phyloP scores from a whole-genome alignment of 2,888 invertebrate species.

The Tachystola acroxantha region DNA sequence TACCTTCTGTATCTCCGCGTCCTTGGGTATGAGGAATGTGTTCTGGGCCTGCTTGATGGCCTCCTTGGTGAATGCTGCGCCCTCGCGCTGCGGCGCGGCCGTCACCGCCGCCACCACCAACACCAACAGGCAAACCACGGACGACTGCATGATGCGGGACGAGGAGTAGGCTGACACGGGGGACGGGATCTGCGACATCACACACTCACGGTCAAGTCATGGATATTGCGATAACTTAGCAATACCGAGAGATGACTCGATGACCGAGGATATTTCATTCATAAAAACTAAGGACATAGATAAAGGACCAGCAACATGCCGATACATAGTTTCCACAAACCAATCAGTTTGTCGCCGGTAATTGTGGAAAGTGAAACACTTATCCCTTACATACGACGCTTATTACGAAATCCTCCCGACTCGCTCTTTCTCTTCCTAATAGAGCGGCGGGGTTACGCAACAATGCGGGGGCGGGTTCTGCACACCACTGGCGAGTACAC shows the following conservation, averaged over 20 bases:
- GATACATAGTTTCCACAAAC: too few species aligned
- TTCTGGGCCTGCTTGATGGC: slow-evolving; percentile 93
- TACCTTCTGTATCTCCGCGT: slow-evolving; percentile 91
- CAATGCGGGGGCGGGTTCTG: not conserved
- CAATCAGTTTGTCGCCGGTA: too few species aligned
- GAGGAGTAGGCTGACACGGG: not conserved
- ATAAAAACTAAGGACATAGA: too few species aligned
- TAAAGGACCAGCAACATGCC: too few species aligned
- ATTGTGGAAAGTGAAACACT: too few species aligned
- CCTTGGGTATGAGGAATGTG: slow-evolving; percentile 90
- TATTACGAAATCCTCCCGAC: too few species aligned
- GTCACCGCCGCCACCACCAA: slow-evolving; percentile 64
- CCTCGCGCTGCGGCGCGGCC: slow-evolving; percentile 86
- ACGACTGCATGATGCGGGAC: slow-evolving; percentile 46
- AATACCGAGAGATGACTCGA: too few species aligned
- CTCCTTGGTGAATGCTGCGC: slow-evolving; percentile 89
- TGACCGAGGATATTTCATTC: too few species aligned
- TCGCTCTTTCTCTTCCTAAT: not conserved
- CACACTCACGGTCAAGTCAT: too few species aligned
- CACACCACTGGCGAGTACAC: too few species aligned
- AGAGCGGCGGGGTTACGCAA: not conserved
- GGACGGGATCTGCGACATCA: not conserved
- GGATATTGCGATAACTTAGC: too few species aligned
- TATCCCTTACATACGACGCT: too few species aligned
- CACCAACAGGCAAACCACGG: slow-evolving; percentile 45